A percentile compares a stretch with the other conserved stretches of the same genome.
Conservation (phyloP, 2,888 invertebrate species). For the Rhingia campestris region DNA sequence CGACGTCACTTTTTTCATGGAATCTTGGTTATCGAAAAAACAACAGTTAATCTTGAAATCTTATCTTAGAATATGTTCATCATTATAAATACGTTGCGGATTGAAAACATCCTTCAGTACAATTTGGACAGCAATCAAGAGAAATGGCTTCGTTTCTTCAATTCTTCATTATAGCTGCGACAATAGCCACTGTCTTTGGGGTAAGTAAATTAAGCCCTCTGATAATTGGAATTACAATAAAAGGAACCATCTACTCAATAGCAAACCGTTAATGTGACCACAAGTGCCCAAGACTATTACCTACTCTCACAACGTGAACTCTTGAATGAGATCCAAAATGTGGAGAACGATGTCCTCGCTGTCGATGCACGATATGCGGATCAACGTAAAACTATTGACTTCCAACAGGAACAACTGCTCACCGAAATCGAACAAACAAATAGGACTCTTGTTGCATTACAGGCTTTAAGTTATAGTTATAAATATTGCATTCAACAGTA, state of each 20-base stretch:
- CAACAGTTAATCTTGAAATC: too few species aligned
- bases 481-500: slow-evolving; percentile 55
- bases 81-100: too few species aligned
- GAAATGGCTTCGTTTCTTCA: slow-evolving; percentile 10
- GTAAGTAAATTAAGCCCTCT: neutral
- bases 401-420: slow-evolving; percentile 20
- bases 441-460: slow-evolving; percentile 16
- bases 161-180: slow-evolving; percentile 4
- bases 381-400: slow-evolving; percentile 10
- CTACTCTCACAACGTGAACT: slow-evolving; percentile 32
- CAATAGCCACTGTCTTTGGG: neutral
- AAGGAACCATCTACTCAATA: neutral
- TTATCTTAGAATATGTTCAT: too few species aligned
- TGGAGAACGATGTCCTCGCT: slow-evolving; percentile 1
- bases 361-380: slow-evolving; percentile 8
- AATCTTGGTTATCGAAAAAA: too few species aligned
- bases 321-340: slow-evolving; percentile 12
- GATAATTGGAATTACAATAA: neutral
- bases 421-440: slow-evolving; percentile 21
- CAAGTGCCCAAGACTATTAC: slow-evolving; percentile 21
- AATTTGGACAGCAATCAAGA: too few species aligned
- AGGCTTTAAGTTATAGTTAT: slow-evolving; percentile 6
- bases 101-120: too few species aligned
- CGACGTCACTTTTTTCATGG: too few species aligned
- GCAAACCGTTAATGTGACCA: slow-evolving; percentile 14